A percentile compares a stretch with the other conserved stretches of the same genome.
Evolutionary conservation across 2,888 invertebrate species (phyloP).

Genomic region (Icerya purchasi): DNA sequence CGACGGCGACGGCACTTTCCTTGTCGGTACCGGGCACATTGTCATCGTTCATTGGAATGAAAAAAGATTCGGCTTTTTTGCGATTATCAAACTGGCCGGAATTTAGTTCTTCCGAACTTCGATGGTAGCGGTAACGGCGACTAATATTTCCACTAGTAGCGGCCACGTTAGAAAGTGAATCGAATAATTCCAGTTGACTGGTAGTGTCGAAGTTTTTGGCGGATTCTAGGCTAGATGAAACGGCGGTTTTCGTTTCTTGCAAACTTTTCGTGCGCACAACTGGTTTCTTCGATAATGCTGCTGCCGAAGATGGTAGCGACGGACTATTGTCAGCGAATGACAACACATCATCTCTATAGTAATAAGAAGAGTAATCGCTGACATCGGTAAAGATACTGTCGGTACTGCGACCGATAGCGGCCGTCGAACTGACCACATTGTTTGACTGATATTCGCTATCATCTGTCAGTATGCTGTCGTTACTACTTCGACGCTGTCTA

Average conservation of each 20-base stretch:
- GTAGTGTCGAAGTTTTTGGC: no score
- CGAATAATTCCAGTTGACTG: no score
- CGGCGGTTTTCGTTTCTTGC: constrained; percentile 27
- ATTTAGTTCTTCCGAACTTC: constrained; percentile 1
- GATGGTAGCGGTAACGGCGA: no score
- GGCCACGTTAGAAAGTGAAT: no score
- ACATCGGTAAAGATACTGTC: constrained; percentile 64
- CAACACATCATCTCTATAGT: constrained; percentile 22
- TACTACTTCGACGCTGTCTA: constrained; percentile 33
- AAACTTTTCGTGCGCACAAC: constrained; percentile 28
- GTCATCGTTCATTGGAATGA: constrained; percentile 18
- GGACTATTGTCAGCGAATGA: constrained; percentile 14
- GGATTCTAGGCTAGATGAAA: no score
- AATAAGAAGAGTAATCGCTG: constrained; percentile 25
- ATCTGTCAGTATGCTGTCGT: constrained; percentile 55
- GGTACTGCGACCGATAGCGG: constrained; percentile 43
- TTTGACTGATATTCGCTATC: constrained; percentile 42
- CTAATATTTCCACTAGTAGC: no score
- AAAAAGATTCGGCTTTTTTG: constrained; percentile 19
- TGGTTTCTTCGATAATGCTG: no score
- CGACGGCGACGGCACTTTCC: no score
- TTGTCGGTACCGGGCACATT: neutral
- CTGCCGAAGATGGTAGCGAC: constrained; percentile 10
- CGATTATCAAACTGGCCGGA: neutral
- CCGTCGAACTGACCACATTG: no score